Conservation (phyloP, 2,113 vertebrate species). For the Alces alces region DNA sequence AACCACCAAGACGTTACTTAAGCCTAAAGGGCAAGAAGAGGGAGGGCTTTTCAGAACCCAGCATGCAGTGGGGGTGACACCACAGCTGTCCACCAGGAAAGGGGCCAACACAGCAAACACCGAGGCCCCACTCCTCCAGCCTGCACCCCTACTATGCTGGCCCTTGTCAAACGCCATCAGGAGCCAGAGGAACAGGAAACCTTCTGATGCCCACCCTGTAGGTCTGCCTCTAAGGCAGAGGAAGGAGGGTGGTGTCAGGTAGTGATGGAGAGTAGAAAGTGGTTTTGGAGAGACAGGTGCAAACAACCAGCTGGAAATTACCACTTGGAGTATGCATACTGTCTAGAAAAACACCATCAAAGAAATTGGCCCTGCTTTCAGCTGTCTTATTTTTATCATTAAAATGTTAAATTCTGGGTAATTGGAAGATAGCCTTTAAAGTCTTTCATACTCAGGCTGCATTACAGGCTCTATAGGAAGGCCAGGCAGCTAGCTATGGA, state of each 20-base stretch:
- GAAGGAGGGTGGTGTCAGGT: background rate
- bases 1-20: background rate
- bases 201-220: background rate
- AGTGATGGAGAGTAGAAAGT: background rate
- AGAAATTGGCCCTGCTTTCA: background rate
- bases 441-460: background rate
- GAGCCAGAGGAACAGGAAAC: background rate
- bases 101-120: background rate
- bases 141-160: background rate
- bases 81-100: background rate
- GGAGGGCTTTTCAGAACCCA: background rate
- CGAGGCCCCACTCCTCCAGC: background rate
- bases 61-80: rapidly evolving
- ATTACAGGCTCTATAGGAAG: background rate
- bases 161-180: background rate
- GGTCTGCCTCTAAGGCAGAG: background rate
- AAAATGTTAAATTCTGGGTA: background rate
- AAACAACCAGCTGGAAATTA: background rate
- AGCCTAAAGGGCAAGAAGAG: background rate
- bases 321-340: background rate
- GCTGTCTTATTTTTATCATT: background rate
- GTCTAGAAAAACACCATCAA: background rate
- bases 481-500: background rate
- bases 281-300: background rate
- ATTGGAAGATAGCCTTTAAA: background rate